Evolutionary conservation across 2,797 vertebrate genomes (phyloP), one percentile per base, ranked within the genome.

Genomic region (Sphenopsis melanotis): DNA sequence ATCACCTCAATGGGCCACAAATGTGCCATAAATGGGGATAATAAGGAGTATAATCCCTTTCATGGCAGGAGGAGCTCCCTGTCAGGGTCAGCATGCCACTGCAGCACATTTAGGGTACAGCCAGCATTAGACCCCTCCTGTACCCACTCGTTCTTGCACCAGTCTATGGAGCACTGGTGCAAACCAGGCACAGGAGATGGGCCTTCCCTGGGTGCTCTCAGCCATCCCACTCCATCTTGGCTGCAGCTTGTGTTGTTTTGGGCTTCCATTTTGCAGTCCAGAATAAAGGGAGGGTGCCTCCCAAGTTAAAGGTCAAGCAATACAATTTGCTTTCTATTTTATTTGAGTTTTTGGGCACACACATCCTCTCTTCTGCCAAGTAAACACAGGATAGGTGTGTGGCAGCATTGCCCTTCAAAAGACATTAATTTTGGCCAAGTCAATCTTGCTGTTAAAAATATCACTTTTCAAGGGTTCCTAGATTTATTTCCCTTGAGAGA

Each of bases 281-380:
- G 66, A 85, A 57, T 32, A 81, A 93, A 77, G 24, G 21, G 30
- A 88, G 9, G 15, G 27, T 47, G 60, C 42, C 34, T 80, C 26
- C 32, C 56, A 47, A 77, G 29, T 14, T 57, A 79, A 86, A 93
- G 61, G 57, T 39, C 60, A 94, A 64, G 14, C 11, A 68, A 8
- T 83, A 61, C 57, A 47, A 81, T 81, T 86, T 61, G 12, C 76
- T 87, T 87, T 82, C 69, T 88, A 20, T 39, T 94, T 59, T 39
- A 71, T 83, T 65, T 57, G 56, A 83, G 32, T 3, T 76, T 91
- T 81, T 56, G 72, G 90, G 75, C 55, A 86, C 46, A 85, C 24
- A 37, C 49, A 65, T 42, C 34, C 29, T 70, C 87, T 71, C n/a
- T 77, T 74, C 68, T 88, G 59, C 57, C 56, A 64, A 52, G 55